Conservation (phyloP, 1,140 invertebrate species). For the Drosophila setifemur region DNA sequence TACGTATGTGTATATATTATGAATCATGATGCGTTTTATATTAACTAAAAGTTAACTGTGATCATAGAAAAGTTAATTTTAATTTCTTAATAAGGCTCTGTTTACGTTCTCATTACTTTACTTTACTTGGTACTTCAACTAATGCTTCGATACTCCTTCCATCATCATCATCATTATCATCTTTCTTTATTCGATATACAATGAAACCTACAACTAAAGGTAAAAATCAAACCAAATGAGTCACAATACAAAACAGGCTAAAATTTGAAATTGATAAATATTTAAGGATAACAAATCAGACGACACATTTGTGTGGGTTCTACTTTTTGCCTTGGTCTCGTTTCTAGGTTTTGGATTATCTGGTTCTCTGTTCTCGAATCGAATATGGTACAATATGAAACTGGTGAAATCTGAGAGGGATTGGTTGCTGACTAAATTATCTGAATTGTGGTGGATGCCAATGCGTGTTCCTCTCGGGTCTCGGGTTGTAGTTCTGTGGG, state of each 20-base stretch:
- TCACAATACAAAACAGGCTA: conserved; percentile 46
- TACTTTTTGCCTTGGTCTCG: conserved; percentile 51
- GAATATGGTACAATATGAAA: conserved; percentile 36
- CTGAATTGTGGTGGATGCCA: conserved; percentile 7
- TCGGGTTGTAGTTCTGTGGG: too few species aligned
- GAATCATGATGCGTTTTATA: conserved; percentile 42
- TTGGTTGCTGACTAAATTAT: conserved; percentile 1
- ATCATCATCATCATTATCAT: conserved; percentile 14
- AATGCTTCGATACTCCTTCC: conserved; percentile 39
- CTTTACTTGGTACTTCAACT: conserved; percentile 34
- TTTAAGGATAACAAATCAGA: conserved; percentile 60
- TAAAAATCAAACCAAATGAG: conserved; percentile 23
- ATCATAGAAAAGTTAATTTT: conserved; percentile 72
- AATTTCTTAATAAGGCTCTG: conserved; percentile 74
- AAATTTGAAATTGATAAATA: conserved; percentile 45
- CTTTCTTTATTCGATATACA: conserved; percentile 60
- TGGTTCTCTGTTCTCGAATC: too few species aligned
- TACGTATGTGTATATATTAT: conserved; percentile 50
- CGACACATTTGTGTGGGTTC: conserved; percentile 32
- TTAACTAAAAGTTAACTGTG: conserved; percentile 64
- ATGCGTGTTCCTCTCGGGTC: conserved; percentile 15
- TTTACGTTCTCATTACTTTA: conserved; percentile 57
- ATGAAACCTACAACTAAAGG: conserved; percentile 43
- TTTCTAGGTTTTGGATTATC: too few species aligned
- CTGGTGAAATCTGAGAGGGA: conserved; percentile 26